phyloP scores from a whole-genome alignment of 2,113 vertebrate species.

The Alosa alosa region DNA sequence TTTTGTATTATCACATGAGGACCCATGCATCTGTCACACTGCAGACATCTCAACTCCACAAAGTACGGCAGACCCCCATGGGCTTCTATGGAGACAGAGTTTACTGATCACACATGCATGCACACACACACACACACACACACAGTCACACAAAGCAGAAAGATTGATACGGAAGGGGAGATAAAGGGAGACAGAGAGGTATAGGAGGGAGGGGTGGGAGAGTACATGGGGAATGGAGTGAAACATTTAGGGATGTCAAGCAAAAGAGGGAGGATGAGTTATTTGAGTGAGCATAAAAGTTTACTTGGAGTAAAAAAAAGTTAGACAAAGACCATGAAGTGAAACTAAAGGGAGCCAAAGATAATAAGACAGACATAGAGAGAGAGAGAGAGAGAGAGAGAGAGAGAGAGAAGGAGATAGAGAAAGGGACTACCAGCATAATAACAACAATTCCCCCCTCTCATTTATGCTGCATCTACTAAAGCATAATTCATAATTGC shows the following conservation, averaged over 20 bases:
- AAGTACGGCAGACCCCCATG: neutral
- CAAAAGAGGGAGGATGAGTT: neutral
- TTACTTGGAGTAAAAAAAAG: slow-evolving; percentile 1
- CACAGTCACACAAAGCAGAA: neutral
- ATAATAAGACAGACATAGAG: neutral
- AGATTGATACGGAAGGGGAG: neutral
- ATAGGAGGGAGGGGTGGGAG: neutral
- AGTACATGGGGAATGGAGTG: neutral
- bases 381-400: slow-evolving; percentile 14
- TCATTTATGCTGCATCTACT: neutral
- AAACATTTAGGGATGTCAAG: neutral
- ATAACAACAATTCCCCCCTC: neutral
- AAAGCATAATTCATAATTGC: neutral
- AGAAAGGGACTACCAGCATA: slow-evolving; percentile 6
- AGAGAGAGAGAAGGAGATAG: slow-evolving; percentile 16
- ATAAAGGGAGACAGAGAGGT: neutral
- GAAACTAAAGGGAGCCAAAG: neutral
- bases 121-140: neutral
- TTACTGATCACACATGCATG: neutral
- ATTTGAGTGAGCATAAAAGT: neutral
- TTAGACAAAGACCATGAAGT: neutral
- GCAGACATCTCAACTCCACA: neutral
- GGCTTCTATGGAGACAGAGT: neutral
- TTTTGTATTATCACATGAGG: neutral
- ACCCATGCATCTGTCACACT: neutral